These are phyloP conservation scores for Poeciliopsis turneri DNA, from an alignment of 2,797 vertebrate genomes.

Conservation along the genomic window DNA sequence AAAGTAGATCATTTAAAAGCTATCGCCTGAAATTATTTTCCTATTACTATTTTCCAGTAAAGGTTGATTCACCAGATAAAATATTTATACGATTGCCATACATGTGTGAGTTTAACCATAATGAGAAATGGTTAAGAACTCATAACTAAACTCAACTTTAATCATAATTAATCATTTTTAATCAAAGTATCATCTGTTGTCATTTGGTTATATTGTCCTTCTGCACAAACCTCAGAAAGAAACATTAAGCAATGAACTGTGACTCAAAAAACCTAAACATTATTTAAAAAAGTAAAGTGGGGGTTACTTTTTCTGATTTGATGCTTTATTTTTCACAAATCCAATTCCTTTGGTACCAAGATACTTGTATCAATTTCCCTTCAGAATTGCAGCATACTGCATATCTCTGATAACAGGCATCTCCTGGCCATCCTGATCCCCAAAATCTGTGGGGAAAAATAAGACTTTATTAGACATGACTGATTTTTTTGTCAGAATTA, in stretches of 20 bases:
- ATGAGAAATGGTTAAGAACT: background rate
- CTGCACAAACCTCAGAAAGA: background rate
- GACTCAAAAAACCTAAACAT: background rate
- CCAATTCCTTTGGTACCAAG: background rate
- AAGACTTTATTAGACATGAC: background rate
- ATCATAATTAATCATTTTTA: background rate
- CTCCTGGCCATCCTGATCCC: rapidly evolving
- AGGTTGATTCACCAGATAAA: too few species aligned
- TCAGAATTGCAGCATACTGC: background rate
- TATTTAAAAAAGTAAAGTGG: background rate
- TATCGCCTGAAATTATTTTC: too few species aligned
- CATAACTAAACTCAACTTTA: background rate
- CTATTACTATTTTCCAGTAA: too few species aligned
- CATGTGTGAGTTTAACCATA: background rate
- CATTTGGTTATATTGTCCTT: background rate
- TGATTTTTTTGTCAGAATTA: background rate
- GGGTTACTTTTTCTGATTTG: background rate
- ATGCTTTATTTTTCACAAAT: conserved; percentile 19
- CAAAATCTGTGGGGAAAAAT: background rate
- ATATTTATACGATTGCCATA: too few species aligned
- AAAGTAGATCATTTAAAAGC: too few species aligned
- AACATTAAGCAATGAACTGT: background rate
- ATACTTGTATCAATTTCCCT: background rate
- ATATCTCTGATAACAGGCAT: rapidly evolving
- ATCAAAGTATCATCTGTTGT: background rate